Percentiles rank a stretch among this genome's conserved stretches.
Evolutionary conservation across 2,113 vertebrate genomes (phyloP).

Genomic region (Halcyon senegalensis): DNA sequence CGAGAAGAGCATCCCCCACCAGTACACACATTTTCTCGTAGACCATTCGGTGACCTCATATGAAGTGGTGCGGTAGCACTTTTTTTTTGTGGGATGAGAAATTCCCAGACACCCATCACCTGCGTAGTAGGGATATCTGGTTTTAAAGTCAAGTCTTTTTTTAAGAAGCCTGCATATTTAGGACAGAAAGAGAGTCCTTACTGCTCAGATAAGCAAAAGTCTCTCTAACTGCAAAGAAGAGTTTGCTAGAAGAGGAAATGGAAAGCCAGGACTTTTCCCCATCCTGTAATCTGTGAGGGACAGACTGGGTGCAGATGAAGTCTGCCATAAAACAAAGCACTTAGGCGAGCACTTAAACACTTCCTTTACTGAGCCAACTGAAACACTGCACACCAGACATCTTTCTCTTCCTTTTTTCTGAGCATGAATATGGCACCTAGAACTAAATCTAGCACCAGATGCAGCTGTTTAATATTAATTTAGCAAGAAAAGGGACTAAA

Average conservation of each 20-base stretch:
- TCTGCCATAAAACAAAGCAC: background rate
- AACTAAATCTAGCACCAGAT: slow-evolving; percentile 11
- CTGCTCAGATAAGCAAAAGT: background rate
- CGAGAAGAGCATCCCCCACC: background rate
- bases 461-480: background rate
- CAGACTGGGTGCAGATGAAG: background rate
- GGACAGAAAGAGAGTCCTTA: background rate
- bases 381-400: background rate
- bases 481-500: background rate
- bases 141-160: background rate
- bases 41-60: background rate
- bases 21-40: background rate
- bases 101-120: background rate
- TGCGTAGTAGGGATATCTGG: background rate
- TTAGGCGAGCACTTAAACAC: background rate
- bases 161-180: background rate
- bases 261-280: background rate
- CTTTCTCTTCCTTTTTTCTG: slow-evolving; percentile 46
- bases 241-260: background rate
- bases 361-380: slow-evolving; percentile 23
- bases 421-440: background rate
- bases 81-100: background rate
- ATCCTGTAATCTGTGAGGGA: background rate
- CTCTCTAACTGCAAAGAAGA: background rate
- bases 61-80: background rate